Evolutionary conservation across 1,140 invertebrate genomes (phyloP), one percentile per base, ranked within the genome.

Genomic region (Bombus impatiens): DNA sequence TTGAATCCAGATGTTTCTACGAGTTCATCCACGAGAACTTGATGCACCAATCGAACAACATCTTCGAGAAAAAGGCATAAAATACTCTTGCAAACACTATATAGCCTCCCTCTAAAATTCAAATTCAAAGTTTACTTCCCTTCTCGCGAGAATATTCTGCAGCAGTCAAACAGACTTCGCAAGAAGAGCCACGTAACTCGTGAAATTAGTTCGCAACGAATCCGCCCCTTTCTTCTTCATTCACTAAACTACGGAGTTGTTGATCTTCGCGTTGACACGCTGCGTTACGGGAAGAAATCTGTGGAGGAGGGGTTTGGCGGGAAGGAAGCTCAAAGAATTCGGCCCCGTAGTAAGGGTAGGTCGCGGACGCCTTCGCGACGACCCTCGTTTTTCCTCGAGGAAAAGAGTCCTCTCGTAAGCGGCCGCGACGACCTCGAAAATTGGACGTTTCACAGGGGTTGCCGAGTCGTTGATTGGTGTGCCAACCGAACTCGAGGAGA

Each of bases 271-370:
- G 82, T 82, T 68, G 81, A 79, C 76, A 74, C 42, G 62, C 67
- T 62, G 81, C 76, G 84, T 89, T 85, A 85, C 86, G 70, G 47
- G 83, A 90, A 87, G 86, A 82, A 92, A 89, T 87, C 59, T 15
- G 75, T 37, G 75, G 74, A 84, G 87, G 88, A 89, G 72, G 82
- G 44, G 47, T 70, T 8, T n/a, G 74, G 87, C 12, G 53, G 88
- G 62, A 59, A 59, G 87, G 87, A 88, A 75, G 78, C 62, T 92
- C 91, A 90, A 92, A 94, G 93, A 93, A 93, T 92, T 87, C 89
- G 67, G 15, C 32, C 22, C 76, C 80, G 70, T 92, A 94, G 94
- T 95, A 94, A 92, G 93, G 94, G 93, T 93, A 95, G 94, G 94
- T 95, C 93, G 91, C 78, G 94, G 87, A 90, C 87, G 90, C 91